Conservation (phyloP, 2,888 invertebrate genomes). For the Griposia aprilina region DNA sequence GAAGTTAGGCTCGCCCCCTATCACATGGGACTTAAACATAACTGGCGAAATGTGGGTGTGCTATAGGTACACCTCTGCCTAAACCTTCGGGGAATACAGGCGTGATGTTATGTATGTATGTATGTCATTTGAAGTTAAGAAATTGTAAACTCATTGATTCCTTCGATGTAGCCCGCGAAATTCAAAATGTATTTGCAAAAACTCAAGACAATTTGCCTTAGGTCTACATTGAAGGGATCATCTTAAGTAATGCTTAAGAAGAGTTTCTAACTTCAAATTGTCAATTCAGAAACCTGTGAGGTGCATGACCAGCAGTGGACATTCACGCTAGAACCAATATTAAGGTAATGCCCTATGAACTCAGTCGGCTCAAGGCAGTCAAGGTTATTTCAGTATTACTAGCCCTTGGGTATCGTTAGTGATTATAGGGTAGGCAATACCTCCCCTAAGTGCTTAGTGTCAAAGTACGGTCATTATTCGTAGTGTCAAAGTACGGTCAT, state of each 20-base stretch:
- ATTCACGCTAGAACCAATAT: background rate
- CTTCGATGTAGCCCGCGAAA: too few species aligned
- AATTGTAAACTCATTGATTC: background rate
- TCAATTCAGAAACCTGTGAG: background rate
- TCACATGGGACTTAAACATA: too few species aligned
- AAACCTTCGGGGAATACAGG: too few species aligned
- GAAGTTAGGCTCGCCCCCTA: too few species aligned
- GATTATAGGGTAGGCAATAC: background rate
- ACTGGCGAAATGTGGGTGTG: too few species aligned
- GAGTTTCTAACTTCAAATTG: background rate
- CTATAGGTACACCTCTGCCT: too few species aligned
- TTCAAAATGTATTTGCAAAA: too few species aligned
- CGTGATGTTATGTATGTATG: too few species aligned
- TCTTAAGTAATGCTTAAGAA: background rate
- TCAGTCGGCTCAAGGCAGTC: background rate
- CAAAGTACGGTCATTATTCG: background rate
- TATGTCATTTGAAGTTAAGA: background rate
- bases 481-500: background rate
- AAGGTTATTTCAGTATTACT: slow-evolving; percentile 11
- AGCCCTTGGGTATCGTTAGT: slow-evolving; percentile 12
- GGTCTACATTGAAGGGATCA: too few species aligned
- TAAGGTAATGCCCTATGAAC: slow-evolving; percentile 8
- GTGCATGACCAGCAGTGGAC: background rate
- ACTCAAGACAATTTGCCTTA: too few species aligned
- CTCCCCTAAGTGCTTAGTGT: slow-evolving; percentile 8